These are phyloP conservation scores for Heterotilapia buettikoferi DNA, from an alignment of 2,113 vertebrate genomes.

Conservation along the genomic window DNA sequence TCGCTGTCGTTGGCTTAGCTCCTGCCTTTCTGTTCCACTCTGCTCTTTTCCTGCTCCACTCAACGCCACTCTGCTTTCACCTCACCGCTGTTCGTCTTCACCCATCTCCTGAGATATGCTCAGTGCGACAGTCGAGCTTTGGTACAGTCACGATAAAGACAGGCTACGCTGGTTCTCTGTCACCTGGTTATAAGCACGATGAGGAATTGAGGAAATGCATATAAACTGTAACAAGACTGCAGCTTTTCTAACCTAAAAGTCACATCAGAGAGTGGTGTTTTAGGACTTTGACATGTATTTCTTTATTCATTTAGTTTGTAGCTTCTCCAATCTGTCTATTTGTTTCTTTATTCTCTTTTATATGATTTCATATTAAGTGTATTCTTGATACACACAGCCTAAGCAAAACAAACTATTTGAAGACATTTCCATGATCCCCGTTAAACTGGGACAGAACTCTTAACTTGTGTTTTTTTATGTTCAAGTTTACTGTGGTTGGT, in stretches of 20 bases:
- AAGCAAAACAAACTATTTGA: not conserved
- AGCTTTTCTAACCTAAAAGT: not conserved
- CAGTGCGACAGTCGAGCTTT: not conserved
- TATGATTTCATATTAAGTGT: not conserved
- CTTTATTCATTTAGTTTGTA: not conserved
- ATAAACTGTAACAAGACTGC: not conserved
- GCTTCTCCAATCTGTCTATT: not conserved
- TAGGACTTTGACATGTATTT: not conserved
- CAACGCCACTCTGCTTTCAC: slow-evolving; percentile 1
- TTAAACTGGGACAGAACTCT: not conserved
- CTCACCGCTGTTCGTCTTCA: slow-evolving; percentile 7
- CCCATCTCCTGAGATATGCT: not conserved
- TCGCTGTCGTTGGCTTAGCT: not conserved
- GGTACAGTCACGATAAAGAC: not conserved
- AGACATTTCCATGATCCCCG: not conserved
- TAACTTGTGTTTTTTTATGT: not conserved
- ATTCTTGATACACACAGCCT: not conserved
- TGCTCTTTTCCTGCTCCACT: slow-evolving; percentile 21
- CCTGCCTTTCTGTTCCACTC: slow-evolving; percentile 14
- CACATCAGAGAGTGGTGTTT: not conserved
- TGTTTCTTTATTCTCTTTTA: not conserved
- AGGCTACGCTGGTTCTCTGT: not conserved
- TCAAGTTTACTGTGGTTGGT: not conserved
- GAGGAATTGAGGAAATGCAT: not conserved
- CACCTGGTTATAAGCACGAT: not conserved